These are phyloP conservation scores for Stenopsyche tienmushanensis DNA, from an alignment of 1,140 invertebrate genomes.

Conservation along the genomic window DNA sequence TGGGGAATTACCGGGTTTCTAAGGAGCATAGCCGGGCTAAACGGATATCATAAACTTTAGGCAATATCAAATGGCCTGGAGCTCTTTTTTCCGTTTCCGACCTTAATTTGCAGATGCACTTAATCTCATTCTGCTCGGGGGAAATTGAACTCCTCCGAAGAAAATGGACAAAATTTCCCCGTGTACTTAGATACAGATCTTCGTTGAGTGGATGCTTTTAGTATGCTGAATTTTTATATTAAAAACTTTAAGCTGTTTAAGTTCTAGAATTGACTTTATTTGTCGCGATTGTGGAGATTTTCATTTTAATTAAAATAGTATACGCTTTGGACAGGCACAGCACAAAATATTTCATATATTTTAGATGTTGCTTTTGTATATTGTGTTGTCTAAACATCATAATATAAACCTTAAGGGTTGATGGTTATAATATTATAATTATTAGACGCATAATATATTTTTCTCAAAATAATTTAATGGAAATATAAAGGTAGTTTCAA, in stretches of 20 bases:
- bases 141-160: slow-evolving; percentile 8
- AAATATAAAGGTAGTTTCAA: no score
- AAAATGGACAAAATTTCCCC: not conserved
- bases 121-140: slow-evolving; percentile 16
- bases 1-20: no score
- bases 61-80: slow-evolving; percentile 13
- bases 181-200: not conserved
- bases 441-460: not conserved
- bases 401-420: not conserved
- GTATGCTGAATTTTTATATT: not conserved
- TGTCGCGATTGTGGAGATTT: not conserved
- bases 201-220: not conserved
- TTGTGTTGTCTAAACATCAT: not conserved
- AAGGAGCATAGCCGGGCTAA: no score
- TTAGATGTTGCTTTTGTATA: not conserved
- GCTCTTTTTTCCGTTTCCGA: not conserved
- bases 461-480: not conserved
- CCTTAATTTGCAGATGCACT: slow-evolving; percentile 25
- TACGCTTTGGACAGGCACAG: no score
- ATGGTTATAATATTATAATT: no score
- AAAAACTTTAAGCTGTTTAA: not conserved
- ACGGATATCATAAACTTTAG: not conserved
- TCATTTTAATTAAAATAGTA: not conserved
- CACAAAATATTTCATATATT: no score
- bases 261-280: not conserved